phyloP scores from a whole-genome alignment of 64 coral and sea anemone genomes.

The Cladopsammia gracilis region DNA sequence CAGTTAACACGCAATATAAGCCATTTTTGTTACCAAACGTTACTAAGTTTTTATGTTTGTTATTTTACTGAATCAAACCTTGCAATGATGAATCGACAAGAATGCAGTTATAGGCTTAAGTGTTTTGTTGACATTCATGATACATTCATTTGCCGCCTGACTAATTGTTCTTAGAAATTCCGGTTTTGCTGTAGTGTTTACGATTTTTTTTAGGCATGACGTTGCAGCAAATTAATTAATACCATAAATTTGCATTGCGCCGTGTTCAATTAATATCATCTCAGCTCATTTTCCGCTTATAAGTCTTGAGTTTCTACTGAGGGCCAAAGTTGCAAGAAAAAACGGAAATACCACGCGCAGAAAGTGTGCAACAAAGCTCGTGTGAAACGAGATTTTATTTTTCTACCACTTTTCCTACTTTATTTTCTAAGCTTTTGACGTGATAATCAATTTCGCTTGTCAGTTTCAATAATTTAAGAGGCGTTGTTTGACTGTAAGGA shows the following conservation, averaged over 20 bases:
- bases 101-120: not conserved
- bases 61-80: not conserved
- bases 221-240: not conserved
- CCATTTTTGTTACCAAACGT: not conserved
- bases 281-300: not conserved
- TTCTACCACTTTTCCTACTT: too few species aligned
- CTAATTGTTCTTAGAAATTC: slow-evolving; percentile 31
- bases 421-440: too few species aligned
- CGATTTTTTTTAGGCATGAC: not conserved
- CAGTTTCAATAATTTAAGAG: too few species aligned
- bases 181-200: slow-evolving; percentile 27
- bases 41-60: not conserved
- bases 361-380: too few species aligned
- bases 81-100: not conserved
- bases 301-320: not conserved
- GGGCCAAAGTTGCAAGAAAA: not conserved
- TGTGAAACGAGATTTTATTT: too few species aligned
- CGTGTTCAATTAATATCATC: not conserved
- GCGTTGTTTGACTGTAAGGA: too few species aligned
- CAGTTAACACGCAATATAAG: not conserved
- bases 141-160: not conserved
- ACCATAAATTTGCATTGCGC: not conserved
- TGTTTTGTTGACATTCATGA: not conserved
- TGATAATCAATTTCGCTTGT: too few species aligned
- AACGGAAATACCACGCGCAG: not conserved